Conservation (phyloP, 1,140 invertebrate species). For the Anastrepha obliqua region DNA sequence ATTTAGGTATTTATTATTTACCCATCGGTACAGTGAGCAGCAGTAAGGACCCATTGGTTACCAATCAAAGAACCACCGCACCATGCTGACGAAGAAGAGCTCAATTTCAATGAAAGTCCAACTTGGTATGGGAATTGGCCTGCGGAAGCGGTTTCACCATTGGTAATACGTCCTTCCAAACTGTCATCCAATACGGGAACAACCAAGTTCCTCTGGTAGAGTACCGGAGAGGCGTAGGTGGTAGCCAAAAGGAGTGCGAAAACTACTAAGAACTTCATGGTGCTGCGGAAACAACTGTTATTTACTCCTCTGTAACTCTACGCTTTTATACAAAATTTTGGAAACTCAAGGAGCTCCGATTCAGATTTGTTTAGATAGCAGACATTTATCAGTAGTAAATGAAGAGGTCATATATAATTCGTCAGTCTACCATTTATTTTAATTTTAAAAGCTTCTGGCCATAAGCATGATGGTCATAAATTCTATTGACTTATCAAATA, state of each 20-base stretch:
- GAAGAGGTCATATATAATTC: too few relatives aligned
- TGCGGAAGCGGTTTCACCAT: conserved; percentile 62
- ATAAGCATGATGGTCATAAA: too few relatives aligned
- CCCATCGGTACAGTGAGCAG: conserved; percentile 77
- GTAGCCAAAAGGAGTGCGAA: conserved; percentile 53
- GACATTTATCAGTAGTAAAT: too few relatives aligned
- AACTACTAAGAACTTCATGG: conserved; percentile 55
- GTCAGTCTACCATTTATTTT: too few relatives aligned
- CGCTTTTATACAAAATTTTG: background rate
- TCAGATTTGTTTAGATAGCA: too few relatives aligned
- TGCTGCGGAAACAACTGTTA: background rate
- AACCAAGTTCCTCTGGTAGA: background rate
- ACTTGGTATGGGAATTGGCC: conserved; percentile 74
- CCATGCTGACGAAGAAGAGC: conserved; percentile 59
- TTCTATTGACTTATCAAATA: too few relatives aligned
- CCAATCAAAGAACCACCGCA: conserved; percentile 78
- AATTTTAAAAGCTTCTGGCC: too few relatives aligned
- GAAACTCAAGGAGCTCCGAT: background rate
- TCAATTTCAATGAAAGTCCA: conserved; percentile 66
- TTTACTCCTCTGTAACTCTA: background rate
- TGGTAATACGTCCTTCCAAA: conserved; percentile 68
- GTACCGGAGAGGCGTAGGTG: conserved; percentile 7
- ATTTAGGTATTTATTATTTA: conserved; percentile 23
- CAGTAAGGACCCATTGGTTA: conserved; percentile 77
- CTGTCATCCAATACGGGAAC: background rate